Conservation (phyloP, 1,140 invertebrate species). For the Eumaeus atala region DNA sequence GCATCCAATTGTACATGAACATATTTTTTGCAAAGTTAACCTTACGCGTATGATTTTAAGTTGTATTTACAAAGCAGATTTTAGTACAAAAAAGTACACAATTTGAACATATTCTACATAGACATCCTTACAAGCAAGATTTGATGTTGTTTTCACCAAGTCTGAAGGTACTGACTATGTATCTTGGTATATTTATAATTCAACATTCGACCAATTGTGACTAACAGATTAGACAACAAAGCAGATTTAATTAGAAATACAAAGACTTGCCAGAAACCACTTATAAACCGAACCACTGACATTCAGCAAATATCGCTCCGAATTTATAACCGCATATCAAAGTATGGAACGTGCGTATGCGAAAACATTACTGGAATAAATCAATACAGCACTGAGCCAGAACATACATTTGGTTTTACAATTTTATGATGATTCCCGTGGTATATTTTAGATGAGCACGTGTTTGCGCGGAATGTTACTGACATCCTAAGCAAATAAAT, state of each 20-base stretch:
- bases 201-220: too few species aligned
- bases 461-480: conserved; percentile 27
- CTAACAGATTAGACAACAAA: too few species aligned
- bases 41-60: too few species aligned
- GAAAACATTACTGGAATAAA: conserved; percentile 63
- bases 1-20: too few species aligned
- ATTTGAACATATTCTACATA: too few species aligned
- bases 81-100: too few species aligned
- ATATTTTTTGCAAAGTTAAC: too few species aligned
- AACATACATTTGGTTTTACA: conserved; percentile 54
- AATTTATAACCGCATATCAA: conserved; percentile 20
- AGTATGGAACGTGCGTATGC: conserved; percentile 50
- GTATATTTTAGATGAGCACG: conserved; percentile 47
- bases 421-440: conserved; percentile 64
- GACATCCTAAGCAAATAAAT: conserved; percentile 25
- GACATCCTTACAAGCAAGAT: too few species aligned
- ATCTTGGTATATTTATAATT: too few species aligned
- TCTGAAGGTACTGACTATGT: too few species aligned
- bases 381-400: conserved; percentile 47
- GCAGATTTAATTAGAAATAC: conserved; percentile 3
- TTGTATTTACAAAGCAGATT: too few species aligned
- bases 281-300: conserved; percentile 4
- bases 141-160: too few species aligned
- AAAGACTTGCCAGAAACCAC: conserved; percentile 24
- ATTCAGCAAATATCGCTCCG: neutral